Evolutionary conservation across 2,797 vertebrate genomes (phyloP).

Genomic region (Anableps anableps): DNA sequence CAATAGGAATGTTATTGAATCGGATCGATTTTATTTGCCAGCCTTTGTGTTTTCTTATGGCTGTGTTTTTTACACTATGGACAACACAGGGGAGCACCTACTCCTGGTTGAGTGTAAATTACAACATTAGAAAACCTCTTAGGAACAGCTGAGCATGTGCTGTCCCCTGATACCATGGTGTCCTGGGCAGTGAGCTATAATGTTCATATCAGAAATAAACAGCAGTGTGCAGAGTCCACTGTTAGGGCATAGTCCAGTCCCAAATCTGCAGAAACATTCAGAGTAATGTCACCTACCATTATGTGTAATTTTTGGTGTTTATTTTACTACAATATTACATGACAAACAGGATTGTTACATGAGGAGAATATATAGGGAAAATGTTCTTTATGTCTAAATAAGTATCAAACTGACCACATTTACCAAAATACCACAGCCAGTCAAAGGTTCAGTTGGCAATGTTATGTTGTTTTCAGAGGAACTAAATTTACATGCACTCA

Average conservation of each 20-base stretch:
- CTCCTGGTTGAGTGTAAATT: too few relatives aligned
- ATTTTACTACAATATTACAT: background rate
- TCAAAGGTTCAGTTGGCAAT: background rate
- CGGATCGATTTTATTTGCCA: background rate
- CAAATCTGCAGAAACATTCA: background rate
- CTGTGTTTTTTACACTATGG: background rate
- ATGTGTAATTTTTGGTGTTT: background rate
- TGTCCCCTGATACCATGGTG: background rate
- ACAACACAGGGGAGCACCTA: background rate
- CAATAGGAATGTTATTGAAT: background rate
- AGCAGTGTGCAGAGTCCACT: background rate
- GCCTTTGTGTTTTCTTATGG: background rate
- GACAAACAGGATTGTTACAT: background rate
- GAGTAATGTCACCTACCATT: background rate
- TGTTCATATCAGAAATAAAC: background rate
- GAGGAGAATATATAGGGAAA: background rate
- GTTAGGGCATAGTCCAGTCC: background rate
- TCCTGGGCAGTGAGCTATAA: background rate
- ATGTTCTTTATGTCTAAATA: background rate
- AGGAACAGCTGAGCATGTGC: background rate
- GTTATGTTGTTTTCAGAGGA: background rate
- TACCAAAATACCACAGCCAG: background rate
- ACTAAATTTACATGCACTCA: background rate
- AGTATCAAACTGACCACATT: background rate
- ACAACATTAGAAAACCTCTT: background rate